Percentiles rank a stretch among this genome's conserved stretches.
Evolutionary conservation across 2,888 invertebrate genomes (phyloP).

Genomic region (Yponomeuta plumbellus): DNA sequence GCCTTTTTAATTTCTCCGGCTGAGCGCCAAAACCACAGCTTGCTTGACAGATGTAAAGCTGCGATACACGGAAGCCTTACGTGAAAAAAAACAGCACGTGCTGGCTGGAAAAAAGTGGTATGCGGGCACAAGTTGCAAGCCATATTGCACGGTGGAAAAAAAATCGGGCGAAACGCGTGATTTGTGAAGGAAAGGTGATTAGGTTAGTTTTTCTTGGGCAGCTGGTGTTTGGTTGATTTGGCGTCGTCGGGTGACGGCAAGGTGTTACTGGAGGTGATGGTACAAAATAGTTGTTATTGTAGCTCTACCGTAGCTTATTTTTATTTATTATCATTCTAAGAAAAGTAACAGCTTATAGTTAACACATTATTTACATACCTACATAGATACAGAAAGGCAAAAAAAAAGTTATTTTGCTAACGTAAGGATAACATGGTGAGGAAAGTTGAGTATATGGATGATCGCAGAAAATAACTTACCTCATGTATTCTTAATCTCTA

Average conservation of each 20-base stretch:
- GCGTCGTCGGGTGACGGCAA: neutral
- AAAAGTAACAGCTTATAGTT: no score
- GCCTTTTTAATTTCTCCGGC: conserved; percentile 33
- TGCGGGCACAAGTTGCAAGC: conserved; percentile 69
- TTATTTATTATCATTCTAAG: no score
- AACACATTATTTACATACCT: no score
- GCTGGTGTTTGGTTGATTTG: conserved; percentile 5
- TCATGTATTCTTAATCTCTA: no score
- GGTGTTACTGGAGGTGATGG: neutral
- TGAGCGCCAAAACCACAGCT: conserved; percentile 61
- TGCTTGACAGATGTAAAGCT: conserved; percentile 65
- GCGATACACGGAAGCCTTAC: conserved; percentile 57
- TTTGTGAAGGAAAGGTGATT: conserved; percentile 43
- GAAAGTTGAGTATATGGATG: no score
- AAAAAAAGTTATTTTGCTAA: no score
- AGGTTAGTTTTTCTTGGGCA: conserved; percentile 9
- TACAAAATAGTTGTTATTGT: no score
- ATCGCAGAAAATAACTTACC: no score
- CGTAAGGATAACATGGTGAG: no score
- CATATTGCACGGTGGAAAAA: conserved; percentile 46
- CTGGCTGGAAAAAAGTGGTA: conserved; percentile 62
- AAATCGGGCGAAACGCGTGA: conserved; percentile 47
- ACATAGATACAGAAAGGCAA: no score
- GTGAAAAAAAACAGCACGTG: conserved; percentile 64
- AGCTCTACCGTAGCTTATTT: no score